A percentile compares a stretch with the other conserved stretches of the same genome.
Conservation (phyloP, 2,888 invertebrate genomes). For the Pollenia amentaria region DNA sequence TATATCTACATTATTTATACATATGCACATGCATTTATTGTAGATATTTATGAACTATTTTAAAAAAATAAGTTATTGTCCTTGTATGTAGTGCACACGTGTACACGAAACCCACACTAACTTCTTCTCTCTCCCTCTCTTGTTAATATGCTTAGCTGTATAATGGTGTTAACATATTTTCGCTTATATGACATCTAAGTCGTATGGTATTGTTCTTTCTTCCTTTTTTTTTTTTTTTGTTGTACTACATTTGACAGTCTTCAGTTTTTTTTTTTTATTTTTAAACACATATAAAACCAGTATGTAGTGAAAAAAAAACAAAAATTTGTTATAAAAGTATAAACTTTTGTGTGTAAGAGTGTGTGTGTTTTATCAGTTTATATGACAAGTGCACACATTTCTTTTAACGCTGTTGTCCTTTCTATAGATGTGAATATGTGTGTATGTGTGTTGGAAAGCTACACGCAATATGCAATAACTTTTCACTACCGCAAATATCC, state of each 20-base stretch:
- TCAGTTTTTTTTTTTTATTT: neutral
- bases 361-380: constrained; percentile 67
- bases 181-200: constrained; percentile 68
- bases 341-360: constrained; percentile 1
- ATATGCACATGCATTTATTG: neutral
- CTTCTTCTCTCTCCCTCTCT: neutral
- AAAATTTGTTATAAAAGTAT: constrained; percentile 24
- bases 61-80: constrained; percentile 24
- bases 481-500: constrained; percentile 37
- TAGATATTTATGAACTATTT: neutral
- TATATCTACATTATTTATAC: neutral
- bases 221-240: constrained; percentile 3
- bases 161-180: constrained; percentile 68
- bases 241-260: constrained; percentile 44
- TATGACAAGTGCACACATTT: constrained; percentile 70
- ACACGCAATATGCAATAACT: constrained; percentile 61
- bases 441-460: neutral
- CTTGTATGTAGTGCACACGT: constrained; percentile 17
- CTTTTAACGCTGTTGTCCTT: neutral
- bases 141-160: constrained; percentile 1
- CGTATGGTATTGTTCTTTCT: constrained; percentile 25
- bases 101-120: neutral
- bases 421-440: neutral
- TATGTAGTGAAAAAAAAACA: neutral
- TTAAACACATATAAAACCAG: neutral